Base-by-base conservation (phyloP, 2,888 invertebrate species). In the Incurvaria masculella region DNA sequence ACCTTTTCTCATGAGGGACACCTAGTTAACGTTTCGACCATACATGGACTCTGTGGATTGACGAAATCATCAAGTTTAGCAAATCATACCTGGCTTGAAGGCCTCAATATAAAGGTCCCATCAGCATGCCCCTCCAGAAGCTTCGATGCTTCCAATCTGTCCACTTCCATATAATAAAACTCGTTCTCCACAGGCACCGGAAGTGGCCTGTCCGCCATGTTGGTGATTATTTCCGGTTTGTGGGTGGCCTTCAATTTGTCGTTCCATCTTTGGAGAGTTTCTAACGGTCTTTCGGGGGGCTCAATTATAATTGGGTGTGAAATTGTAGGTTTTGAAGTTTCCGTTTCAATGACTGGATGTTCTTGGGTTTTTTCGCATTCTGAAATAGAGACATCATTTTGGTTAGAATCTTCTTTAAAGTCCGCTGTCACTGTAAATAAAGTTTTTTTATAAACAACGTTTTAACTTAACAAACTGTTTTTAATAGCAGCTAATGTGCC, bases 51-150 rank as follows among this genome's bases (percentile, higher is more conserved):
- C 19, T 48, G 33, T 47, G 5, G 39, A 49, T 46, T 46, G 41
- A 49, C 4, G 21, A 27, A 19, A 45, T 45, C 23, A 49, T 8
- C 5, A 6, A 6, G 21, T 33, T 38, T 2, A 20, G 46, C 47
- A 10, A 17, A n/a, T n/a, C 53, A 57, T 42, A 75, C 76, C 69
- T 79, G 78, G 56, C 75, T 79, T 1, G 81, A 80, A 44, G 83
- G 84, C 46, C 83, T 66, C 53, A 84, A 63, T 44, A 84, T 69
- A 55, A 82, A 84, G 1, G 80, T 80, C 8, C 84, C 84, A 60
- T 82, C 81, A n/a, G 82, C 81, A 52, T 79, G 80, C 2, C 79
- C 78, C 46, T 63, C 66, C 55, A 83, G 59, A 49, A 83, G 55
- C 48, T 72, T 70, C 60, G 81, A 82, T 0, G 81, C 82, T 51